Evolutionary conservation across 37 sponge, comb jelly and placozoan genomes (phyloP), one percentile per base, ranked within the genome.

Genomic region (Spongilla lacustris): DNA sequence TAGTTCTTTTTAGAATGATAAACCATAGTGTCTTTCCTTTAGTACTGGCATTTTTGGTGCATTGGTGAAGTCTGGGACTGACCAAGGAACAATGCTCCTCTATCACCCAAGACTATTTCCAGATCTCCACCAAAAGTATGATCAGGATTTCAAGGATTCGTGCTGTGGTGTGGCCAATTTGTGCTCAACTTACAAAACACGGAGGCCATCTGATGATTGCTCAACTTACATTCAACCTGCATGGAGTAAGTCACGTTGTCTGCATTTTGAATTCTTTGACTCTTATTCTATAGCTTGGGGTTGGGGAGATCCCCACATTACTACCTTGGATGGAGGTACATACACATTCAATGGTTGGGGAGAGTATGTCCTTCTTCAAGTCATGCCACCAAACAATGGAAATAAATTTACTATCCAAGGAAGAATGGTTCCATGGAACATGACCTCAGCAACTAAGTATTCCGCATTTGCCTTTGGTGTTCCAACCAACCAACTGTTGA

Each of bases 281-380:
- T 41, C 41, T 9, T 41, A 6, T 41, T 41, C 6, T 24, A 17
- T 36, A 89, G 92, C 76, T 0, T 95, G 89, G 89, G 79, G 68
- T 13, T 92, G 68, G 71, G 95, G 95, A 3, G 95, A 95, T 50
- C 95, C 95, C 34, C 95, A 95, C 73, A 34, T 95, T 25, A 88
- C 74, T 4, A 91, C 92, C 6, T 68, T 91, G 50, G 95, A 95
- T 76, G 89, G 79, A 6, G 11, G 37, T 0, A 30, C 9, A 58
- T 95, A 95, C 66, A 95, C 95, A 14, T 95, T 95, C 84, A 95
- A 95, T 86, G 95, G 95, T 2, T 29, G 74, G 38, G 95, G 95
- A 26, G 90, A 89, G 73, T 95, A 88, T 76, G 78, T 46, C 24
- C 36, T 87, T 9, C 36, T 92, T 23, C 29, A 68, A 32, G 6